These are phyloP conservation scores for Protosalanx chinensis DNA, from an alignment of 2,797 vertebrate species.

Conservation along the genomic window DNA sequence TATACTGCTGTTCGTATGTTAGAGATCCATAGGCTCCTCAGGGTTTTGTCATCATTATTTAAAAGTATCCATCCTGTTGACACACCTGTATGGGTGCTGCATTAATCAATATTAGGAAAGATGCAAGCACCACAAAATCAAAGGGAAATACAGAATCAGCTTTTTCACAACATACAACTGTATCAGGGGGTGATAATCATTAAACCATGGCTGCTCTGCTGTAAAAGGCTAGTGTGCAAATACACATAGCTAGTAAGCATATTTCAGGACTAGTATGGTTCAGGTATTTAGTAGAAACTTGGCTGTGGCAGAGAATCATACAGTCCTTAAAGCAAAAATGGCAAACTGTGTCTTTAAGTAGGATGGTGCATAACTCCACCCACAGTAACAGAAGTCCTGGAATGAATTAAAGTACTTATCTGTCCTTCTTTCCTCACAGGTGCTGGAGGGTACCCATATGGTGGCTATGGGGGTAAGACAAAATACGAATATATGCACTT, in stretches of 20 bases:
- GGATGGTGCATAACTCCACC: background rate
- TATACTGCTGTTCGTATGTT: background rate
- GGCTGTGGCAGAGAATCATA: too few relatives aligned
- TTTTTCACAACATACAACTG: background rate
- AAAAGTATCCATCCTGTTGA: background rate
- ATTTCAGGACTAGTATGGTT: background rate
- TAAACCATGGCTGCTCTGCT: background rate
- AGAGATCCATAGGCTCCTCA: background rate
- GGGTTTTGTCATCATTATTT: background rate
- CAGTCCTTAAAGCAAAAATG: too few relatives aligned
- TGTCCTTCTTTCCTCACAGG: slow-evolving; percentile 22
- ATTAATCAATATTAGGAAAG: background rate
- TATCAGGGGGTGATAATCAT: background rate
- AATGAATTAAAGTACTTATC: background rate
- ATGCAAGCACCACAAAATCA: background rate
- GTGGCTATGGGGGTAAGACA: slow-evolving; percentile 51
- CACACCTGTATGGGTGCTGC: background rate
- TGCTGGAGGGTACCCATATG: slow-evolving; percentile 50
- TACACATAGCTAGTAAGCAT: background rate
- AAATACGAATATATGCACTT: background rate
- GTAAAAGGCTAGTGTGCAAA: background rate
- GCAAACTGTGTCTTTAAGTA: too few relatives aligned
- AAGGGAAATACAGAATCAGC: background rate
- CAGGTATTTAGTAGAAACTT: background rate
- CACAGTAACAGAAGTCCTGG: background rate